A percentile compares a stretch with the other conserved stretches of the same genome.
Evolutionary conservation across 2,888 invertebrate genomes (phyloP).

Genomic region (Amiota mariae): DNA sequence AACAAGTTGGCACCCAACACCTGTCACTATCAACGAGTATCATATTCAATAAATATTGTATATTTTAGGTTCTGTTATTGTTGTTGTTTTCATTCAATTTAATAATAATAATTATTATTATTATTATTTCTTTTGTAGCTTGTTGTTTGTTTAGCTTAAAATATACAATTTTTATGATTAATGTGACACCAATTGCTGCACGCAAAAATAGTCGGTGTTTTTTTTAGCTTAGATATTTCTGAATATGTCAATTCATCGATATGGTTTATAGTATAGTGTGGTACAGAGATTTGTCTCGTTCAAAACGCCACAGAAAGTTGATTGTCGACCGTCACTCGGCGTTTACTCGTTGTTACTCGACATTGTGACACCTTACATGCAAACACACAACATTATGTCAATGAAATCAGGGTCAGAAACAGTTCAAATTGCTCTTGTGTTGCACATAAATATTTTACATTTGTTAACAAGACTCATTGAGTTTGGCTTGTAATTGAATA

Average conservation of each 20-base stretch:
- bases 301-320: slow-evolving; percentile 33
- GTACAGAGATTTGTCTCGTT: not conserved
- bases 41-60: too few species aligned
- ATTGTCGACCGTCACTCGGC: not conserved
- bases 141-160: not conserved
- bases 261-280: not conserved
- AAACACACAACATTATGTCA: slow-evolving; percentile 20
- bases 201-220: slow-evolving; percentile 40
- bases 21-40: too few species aligned
- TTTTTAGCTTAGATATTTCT: not conserved
- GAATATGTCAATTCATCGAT: slow-evolving; percentile 32
- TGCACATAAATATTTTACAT: slow-evolving; percentile 13
- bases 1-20: too few species aligned
- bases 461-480: slow-evolving; percentile 30
- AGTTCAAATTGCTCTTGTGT: slow-evolving; percentile 19
- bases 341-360: too few species aligned
- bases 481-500: slow-evolving; percentile 13
- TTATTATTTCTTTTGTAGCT: slow-evolving; percentile 36
- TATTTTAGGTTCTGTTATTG: slow-evolving; percentile 38
- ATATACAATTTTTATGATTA: slow-evolving; percentile 49
- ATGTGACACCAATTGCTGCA: slow-evolving; percentile 50
- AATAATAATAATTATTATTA: slow-evolving; percentile 14
- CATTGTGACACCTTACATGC: slow-evolving; percentile 18
- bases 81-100: slow-evolving; percentile 34
- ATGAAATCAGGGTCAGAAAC: slow-evolving; percentile 20